Percentiles rank a stretch among this genome's conserved stretches.
phyloP scores from a whole-genome alignment of 2,113 vertebrate genomes.

The Cacatua alba region DNA sequence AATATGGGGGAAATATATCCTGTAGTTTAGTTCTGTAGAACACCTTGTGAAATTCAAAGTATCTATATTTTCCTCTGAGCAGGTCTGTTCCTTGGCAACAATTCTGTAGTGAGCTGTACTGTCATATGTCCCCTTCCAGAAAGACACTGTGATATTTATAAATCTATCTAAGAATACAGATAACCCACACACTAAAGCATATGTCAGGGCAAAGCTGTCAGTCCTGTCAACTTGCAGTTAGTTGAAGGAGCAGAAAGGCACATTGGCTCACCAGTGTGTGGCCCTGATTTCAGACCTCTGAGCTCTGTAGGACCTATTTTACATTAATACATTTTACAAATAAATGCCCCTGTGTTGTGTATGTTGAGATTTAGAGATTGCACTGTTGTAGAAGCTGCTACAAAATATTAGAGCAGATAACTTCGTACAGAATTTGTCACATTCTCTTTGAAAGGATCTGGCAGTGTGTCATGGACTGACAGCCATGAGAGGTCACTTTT shows the following conservation, averaged over 20 bases:
- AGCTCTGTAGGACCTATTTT: background rate
- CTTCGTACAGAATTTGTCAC: background rate
- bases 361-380: background rate
- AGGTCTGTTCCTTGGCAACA: constrained; percentile 53
- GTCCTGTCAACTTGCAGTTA: background rate
- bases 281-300: constrained; percentile 4
- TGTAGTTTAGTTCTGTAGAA: constrained; percentile 9
- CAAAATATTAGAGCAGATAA: background rate
- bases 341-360: background rate
- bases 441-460: background rate
- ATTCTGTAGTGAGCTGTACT: constrained; percentile 31
- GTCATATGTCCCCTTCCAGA: constrained; percentile 59
- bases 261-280: background rate
- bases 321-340: background rate
- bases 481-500: background rate
- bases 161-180: constrained; percentile 56
- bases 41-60: constrained; percentile 39
- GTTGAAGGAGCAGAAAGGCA: constrained; percentile 9
- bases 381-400: background rate
- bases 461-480: background rate
- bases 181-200: constrained; percentile 55
- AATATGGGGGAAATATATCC: background rate
- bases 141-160: constrained; percentile 53
- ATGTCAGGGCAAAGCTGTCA: constrained; percentile 56
- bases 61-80: constrained; percentile 46